These are phyloP conservation scores for Drosophila meridiana DNA, from an alignment of 2,888 invertebrate genomes.

Conservation along the genomic window DNA sequence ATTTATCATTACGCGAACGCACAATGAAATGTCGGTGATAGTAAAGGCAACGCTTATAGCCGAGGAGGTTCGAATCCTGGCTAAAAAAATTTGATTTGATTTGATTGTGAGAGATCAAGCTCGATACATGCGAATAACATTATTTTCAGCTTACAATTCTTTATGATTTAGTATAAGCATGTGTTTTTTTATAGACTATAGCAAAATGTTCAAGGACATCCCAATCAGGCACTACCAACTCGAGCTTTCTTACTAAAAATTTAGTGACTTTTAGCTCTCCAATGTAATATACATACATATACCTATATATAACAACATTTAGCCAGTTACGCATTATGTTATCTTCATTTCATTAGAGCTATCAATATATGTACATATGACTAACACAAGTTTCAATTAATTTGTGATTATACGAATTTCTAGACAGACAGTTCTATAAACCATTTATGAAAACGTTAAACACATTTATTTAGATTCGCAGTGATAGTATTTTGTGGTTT, in stretches of 20 bases:
- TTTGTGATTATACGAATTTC: neutral
- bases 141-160: too few species aligned
- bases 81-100: too few species aligned
- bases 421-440: neutral
- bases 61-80: too few species aligned
- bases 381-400: conserved; percentile 6
- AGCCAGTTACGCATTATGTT: neutral
- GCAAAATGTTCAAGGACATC: neutral
- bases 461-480: neutral
- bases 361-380: neutral
- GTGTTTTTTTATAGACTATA: too few species aligned
- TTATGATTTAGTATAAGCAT: too few species aligned
- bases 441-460: neutral
- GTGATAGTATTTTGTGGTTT: neutral
- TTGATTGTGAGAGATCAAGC: too few species aligned
- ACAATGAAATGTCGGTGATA: neutral
- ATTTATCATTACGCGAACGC: neutral
- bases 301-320: neutral
- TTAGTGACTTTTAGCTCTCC: too few species aligned
- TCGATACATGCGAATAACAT: too few species aligned
- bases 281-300: neutral
- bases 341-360: neutral
- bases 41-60: neutral
- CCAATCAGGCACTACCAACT: neutral
- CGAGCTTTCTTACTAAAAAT: neutral